Percentiles rank a stretch among this genome's conserved stretches.
Evolutionary conservation across 2,113 vertebrate genomes (phyloP).

Genomic region (Numenius arquata): DNA sequence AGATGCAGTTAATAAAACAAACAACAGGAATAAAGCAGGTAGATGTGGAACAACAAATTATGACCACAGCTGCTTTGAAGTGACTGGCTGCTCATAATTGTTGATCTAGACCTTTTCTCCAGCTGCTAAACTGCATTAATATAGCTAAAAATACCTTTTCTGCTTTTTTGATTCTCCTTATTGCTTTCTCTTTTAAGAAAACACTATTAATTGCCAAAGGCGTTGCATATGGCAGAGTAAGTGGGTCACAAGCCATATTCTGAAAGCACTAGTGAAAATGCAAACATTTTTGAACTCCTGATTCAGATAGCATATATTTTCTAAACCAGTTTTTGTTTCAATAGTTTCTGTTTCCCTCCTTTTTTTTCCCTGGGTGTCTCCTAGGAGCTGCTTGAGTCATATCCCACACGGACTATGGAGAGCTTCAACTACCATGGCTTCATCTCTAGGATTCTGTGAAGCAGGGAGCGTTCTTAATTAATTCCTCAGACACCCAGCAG

Average conservation of each 20-base stretch:
- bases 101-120: not conserved
- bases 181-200: not conserved
- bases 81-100: not conserved
- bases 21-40: not conserved
- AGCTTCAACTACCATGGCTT: not conserved
- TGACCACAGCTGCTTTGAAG: not conserved
- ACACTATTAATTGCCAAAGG: not conserved
- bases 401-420: not conserved
- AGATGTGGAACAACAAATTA: not conserved
- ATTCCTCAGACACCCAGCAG: constrained; percentile 42
- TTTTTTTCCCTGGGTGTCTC: not conserved
- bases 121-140: not conserved
- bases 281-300: not conserved
- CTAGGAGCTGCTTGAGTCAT: not conserved
- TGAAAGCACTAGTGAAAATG: not conserved
- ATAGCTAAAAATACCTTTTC: not conserved
- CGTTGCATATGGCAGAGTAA: not conserved
- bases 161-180: not conserved
- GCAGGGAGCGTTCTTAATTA: constrained; percentile 12
- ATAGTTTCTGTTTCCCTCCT: not conserved
- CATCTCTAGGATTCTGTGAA: not conserved
- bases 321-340: not conserved
- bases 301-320: not conserved
- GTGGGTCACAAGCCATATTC: not conserved
- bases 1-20: not conserved